A percentile compares a stretch with the other conserved stretches of the same genome.
Evolutionary conservation across 2,888 invertebrate species (phyloP).

Genomic region (Tachina lurida): DNA sequence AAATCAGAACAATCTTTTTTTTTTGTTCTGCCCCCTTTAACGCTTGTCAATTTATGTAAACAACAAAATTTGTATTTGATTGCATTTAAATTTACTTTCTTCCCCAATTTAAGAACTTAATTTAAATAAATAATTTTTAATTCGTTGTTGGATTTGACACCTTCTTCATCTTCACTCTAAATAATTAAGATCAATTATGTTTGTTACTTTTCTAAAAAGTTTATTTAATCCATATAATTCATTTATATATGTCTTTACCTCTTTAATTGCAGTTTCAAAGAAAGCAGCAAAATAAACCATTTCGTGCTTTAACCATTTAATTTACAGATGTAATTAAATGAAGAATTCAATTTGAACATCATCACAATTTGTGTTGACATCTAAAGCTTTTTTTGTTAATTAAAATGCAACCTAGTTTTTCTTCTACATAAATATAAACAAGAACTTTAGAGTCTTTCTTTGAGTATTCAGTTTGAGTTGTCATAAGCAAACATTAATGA

Average conservation of each 20-base stretch:
- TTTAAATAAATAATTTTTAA: no score
- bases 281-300: not conserved
- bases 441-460: not conserved
- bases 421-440: not conserved
- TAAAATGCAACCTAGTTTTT: constrained; percentile 20
- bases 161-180: not conserved
- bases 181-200: not conserved
- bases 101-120: no score
- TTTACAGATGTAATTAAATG: constrained; percentile 38
- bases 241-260: not conserved
- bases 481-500: constrained; percentile 11
- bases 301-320: constrained; percentile 4
- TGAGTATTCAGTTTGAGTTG: not conserved
- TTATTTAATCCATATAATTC: not conserved
- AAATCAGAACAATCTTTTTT: no score
- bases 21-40: no score
- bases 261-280: constrained; percentile 8
- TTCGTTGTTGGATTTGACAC: not conserved
- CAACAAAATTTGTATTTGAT: no score
- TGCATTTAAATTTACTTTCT: no score
- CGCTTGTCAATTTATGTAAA: no score
- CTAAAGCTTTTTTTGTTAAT: constrained; percentile 25
- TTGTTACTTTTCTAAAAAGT: not conserved
- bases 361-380: constrained; percentile 42
- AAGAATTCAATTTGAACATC: constrained; percentile 33